These are phyloP conservation scores for Xestia c-nigrum DNA, from an alignment of 2,888 invertebrate species.

Conservation along the genomic window DNA sequence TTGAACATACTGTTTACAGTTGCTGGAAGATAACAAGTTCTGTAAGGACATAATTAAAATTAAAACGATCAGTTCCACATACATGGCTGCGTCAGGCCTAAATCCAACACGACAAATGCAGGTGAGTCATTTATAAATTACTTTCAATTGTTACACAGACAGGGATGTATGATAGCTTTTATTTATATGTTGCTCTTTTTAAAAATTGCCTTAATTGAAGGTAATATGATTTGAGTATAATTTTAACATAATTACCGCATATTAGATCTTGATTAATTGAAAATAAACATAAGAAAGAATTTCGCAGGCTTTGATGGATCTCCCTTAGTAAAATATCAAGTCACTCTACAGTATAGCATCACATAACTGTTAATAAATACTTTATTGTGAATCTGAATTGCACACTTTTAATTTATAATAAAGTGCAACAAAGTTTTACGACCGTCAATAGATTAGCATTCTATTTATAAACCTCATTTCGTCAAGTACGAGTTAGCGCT, in stretches of 20 bases:
- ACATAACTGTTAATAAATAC: neutral
- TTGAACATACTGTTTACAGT: conserved; percentile 86
- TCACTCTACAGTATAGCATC: neutral
- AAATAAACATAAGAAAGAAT: neutral
- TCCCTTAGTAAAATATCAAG: conserved; percentile 13
- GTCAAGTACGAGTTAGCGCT: neutral
- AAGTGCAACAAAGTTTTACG: conserved; percentile 23
- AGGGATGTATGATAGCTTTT: neutral
- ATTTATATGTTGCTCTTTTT: neutral
- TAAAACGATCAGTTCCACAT: conserved; percentile 98
- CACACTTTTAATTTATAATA: neutral
- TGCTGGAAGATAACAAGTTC: conserved; percentile 96
- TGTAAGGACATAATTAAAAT: conserved; percentile 97
- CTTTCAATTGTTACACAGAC: neutral
- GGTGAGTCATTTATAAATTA: conserved; percentile 68
- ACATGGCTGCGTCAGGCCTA: conserved; percentile 98
- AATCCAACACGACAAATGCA: conserved; percentile 92
- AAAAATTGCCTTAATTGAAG: too few species aligned
- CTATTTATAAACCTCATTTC: conserved; percentile 12
- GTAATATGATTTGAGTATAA: neutral
- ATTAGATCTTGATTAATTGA: neutral
- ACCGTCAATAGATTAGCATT: conserved; percentile 33
- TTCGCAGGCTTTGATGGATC: neutral
- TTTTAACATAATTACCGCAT: neutral
- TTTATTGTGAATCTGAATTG: conserved; percentile 18